Base-by-base conservation (phyloP, 1,140 invertebrate species). In the Plodia interpunctella region DNA sequence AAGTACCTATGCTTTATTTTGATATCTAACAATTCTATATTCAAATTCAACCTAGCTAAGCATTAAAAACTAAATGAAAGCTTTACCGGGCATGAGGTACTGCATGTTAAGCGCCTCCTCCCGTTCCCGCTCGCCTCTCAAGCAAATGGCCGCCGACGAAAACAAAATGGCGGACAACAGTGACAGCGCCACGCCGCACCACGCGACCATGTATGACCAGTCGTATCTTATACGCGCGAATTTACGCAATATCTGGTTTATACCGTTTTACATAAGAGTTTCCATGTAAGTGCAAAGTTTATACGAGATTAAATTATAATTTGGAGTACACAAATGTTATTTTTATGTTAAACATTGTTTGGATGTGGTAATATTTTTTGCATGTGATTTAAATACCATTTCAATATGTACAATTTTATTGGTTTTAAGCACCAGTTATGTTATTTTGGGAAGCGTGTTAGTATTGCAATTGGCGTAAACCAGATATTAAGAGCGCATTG, bases 41-140 rank as follows among this genome's bases (percentile, higher is more conserved):
- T 2, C 6, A 25, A 5, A 10, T 32, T 32, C 3, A 15, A 15
- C 38, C n/a, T 44, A 44, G 38, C 38, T 44, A 44, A 15, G 38
- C 38, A 15, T 44, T 44, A 55, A 6, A 56, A 56, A 35, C 35
- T 56, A 56, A 53, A 44, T 44, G 32, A 18, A 68, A 69, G 62
- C 62, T 62, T 79, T 94, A 98, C 97, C 96, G 90, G 97, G 97
- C 97, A 98, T 98, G 90, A 98, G 92, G 91, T 98, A 98, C 92
- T 98, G 97, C 95, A 98, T 96, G 92, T 98, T 98, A 92, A 97
- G 95, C 83, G 96, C 95, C 91, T 97, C 96, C 90, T 98, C 97
- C 86, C 95, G 93, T 90, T 97, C 96, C 85, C 95, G 93, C 90
- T 98, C 97, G 84, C 95, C 95, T 84, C 96, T 93, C 86, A 98